Conservation (phyloP, 2,888 invertebrate species). For the Drosophila mercatorum region DNA sequence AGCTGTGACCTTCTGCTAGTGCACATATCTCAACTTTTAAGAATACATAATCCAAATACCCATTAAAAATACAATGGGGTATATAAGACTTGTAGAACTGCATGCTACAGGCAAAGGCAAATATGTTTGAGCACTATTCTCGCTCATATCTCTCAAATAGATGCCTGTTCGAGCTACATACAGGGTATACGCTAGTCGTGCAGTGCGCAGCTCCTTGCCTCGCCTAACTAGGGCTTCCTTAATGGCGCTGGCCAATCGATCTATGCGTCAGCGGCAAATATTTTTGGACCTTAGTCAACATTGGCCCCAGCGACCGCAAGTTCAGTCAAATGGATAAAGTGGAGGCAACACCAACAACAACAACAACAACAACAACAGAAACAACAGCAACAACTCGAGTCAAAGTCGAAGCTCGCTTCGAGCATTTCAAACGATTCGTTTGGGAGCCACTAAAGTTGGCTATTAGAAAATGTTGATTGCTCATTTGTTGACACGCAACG, state of each 20-base stretch:
- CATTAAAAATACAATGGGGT: not conserved
- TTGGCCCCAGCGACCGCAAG: slow-evolving; percentile 41
- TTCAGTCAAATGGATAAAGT: slow-evolving; percentile 37
- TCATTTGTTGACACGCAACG: slow-evolving; percentile 74
- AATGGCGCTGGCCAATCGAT: slow-evolving; percentile 21
- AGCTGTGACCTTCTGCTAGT: too few relatives aligned
- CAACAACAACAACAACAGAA: not conserved
- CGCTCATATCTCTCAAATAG: too few relatives aligned
- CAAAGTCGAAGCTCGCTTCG: slow-evolving; percentile 31
- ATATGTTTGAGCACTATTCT: too few relatives aligned
- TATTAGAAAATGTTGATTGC: slow-evolving; percentile 65
- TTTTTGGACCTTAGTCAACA: slow-evolving; percentile 68
- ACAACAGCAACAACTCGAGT: not conserved
- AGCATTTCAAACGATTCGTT: slow-evolving; percentile 22
- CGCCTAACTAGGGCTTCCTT: slow-evolving; percentile 22
- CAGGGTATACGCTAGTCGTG: not conserved
- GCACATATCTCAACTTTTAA: too few relatives aligned
- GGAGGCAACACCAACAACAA: not conserved
- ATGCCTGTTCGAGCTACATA: not conserved
- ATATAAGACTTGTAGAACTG: not conserved
- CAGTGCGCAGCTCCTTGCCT: not conserved
- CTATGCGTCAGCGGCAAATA: slow-evolving; percentile 64
- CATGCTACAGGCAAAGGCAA: too few relatives aligned
- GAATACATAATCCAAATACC: not conserved
- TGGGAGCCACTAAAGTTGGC: slow-evolving; percentile 59